Evolutionary conservation across 1,140 invertebrate species (phyloP).

Genomic region (Pogonomyrmex californicus): DNA sequence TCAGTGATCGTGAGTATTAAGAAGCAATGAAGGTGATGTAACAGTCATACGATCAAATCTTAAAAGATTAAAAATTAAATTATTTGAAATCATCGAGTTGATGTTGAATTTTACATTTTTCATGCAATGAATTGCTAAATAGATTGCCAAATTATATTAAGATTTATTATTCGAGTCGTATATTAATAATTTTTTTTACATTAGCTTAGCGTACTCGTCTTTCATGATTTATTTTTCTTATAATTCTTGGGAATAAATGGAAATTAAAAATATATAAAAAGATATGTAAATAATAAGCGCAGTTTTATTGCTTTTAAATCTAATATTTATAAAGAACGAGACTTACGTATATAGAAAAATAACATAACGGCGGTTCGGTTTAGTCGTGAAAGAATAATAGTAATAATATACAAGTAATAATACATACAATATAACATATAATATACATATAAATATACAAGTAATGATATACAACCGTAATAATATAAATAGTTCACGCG

Average conservation of each 20-base stretch:
- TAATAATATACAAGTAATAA: no score
- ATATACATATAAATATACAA: no score
- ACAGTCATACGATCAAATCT: neutral
- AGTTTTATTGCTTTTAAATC: neutral
- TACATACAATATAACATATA: no score
- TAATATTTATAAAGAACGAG: neutral
- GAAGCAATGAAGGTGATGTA: neutral
- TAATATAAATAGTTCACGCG: neutral
- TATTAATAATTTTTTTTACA: no score
- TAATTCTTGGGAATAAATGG: no score
- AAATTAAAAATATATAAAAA: neutral
- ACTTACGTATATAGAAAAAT: neutral
- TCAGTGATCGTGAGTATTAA: neutral
- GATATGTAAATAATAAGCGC: neutral
- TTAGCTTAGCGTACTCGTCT: no score
- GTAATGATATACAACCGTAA: no score
- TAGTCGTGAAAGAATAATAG: neutral
- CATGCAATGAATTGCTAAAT: neutral
- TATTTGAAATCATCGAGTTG: neutral
- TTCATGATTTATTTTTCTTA: no score
- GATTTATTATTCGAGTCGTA: no score
- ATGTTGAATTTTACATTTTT: slow-evolving; percentile 1
- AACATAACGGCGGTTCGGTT: neutral
- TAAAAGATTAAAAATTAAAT: neutral
- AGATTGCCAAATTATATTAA: neutral